Conservation (phyloP, 1,140 invertebrate species). For the Pseudomyrmex flavicornis region DNA sequence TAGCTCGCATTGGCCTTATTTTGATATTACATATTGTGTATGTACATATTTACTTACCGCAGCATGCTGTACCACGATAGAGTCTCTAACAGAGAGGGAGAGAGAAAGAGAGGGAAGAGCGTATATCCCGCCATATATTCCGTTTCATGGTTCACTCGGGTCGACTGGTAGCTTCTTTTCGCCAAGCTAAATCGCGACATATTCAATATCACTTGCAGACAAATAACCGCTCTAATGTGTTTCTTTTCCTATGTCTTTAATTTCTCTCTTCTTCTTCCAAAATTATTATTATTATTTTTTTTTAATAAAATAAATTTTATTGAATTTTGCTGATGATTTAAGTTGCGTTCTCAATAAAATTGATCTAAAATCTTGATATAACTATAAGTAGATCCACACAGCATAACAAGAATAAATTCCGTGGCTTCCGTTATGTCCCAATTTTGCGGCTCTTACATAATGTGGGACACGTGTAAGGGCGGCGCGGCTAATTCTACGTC, state of each 20-base stretch:
- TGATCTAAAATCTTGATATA: no score
- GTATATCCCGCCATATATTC: background rate
- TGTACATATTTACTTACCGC: background rate
- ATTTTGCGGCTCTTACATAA: conserved; percentile 20
- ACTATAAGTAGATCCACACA: no score
- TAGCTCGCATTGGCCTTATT: background rate
- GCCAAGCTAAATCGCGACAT: background rate
- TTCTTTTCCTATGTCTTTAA: background rate
- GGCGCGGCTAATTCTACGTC: conserved; percentile 29
- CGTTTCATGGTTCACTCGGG: conserved; percentile 2
- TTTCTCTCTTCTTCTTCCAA: background rate
- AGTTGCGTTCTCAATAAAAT: no score
- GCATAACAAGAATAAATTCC: background rate
- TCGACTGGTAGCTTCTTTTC: background rate
- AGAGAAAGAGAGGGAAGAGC: no score
- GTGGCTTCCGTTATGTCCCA: background rate
- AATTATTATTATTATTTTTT: background rate
- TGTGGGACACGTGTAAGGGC: conserved; percentile 1
- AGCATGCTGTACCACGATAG: background rate
- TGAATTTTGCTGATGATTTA: no score
- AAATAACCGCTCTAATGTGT: background rate
- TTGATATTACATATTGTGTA: background rate
- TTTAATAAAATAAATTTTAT: background rate
- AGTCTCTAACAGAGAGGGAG: background rate
- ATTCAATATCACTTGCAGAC: background rate